These are phyloP conservation scores for Poliocrania exsul DNA, from an alignment of 2,797 vertebrate genomes.

Conservation along the genomic window DNA sequence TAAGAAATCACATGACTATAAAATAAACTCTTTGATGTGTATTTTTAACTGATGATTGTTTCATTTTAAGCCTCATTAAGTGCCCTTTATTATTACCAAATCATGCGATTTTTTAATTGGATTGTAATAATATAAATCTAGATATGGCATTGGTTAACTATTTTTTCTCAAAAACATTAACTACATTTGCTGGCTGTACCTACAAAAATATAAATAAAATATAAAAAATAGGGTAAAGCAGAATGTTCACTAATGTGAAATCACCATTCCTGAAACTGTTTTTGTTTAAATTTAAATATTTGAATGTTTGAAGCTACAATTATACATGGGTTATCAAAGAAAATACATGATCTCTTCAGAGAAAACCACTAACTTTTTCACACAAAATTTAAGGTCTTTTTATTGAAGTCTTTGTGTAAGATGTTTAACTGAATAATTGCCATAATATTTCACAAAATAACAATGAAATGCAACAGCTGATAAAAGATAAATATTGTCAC, in stretches of 20 bases:
- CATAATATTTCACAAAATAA: conserved; percentile 63
- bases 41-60: not conserved
- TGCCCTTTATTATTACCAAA: not conserved
- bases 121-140: not conserved
- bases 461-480: conserved; percentile 46
- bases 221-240: not conserved
- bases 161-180: not conserved
- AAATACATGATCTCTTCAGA: conserved; percentile 28
- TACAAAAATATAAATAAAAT: conserved; percentile 4
- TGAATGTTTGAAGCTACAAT: conserved; percentile 45
- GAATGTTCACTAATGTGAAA: conserved; percentile 50
- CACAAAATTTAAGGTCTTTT: conserved; percentile 58
- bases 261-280: conserved; percentile 6
- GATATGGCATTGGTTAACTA: not conserved
- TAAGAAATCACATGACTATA: not conserved
- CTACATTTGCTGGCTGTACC: not conserved
- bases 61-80: not conserved
- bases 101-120: not conserved
- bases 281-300: conserved; percentile 62
- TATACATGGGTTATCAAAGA: conserved; percentile 48
- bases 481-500: conserved; percentile 41
- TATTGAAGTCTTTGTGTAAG: conserved; percentile 52
- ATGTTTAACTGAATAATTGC: conserved; percentile 65
- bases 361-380: conserved; percentile 45
- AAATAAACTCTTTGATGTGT: not conserved